Conservation (phyloP, 2,797 vertebrate genomes). For the Gorsachius magnificus region DNA sequence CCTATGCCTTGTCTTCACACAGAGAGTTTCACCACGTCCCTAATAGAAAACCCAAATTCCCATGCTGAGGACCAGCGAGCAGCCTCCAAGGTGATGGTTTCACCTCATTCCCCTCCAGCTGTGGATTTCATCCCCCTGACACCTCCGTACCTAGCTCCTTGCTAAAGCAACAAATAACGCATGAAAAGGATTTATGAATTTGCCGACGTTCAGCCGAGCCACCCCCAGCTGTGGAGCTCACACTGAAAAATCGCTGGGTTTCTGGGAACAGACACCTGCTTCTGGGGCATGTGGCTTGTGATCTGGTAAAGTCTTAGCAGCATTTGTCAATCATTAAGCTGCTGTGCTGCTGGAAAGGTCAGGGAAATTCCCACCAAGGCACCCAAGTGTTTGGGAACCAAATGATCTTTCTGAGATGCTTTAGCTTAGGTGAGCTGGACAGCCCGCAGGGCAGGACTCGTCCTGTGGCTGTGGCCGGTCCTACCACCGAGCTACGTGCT, state of each 20-base stretch:
- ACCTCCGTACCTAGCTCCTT: not conserved
- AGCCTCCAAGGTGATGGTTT: not conserved
- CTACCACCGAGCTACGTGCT: fast-evolving
- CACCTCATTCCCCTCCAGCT: not conserved
- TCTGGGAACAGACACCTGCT: conserved; percentile 17
- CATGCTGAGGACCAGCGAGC: fast-evolving
- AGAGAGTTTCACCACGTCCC: not conserved
- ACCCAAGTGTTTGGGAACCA: not conserved
- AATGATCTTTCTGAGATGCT: not conserved
- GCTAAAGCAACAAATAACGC: not conserved
- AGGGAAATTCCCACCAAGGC: not conserved
- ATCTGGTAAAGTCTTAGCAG: conserved; percentile 39
- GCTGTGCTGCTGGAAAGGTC: not conserved
- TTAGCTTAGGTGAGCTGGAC: not conserved
- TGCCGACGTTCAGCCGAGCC: not conserved
- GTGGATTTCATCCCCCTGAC: not conserved
- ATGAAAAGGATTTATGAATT: not conserved
- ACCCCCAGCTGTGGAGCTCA: not conserved
- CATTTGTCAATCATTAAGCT: conserved; percentile 1
- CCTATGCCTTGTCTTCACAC: not conserved
- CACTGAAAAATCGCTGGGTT: not conserved
- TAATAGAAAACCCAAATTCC: not conserved
- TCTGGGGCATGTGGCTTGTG: not conserved
- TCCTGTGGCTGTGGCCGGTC: not conserved
- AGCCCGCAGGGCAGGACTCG: not conserved